Evolutionary conservation across 1,140 invertebrate species (phyloP).

Genomic region (Drosophila dunni): DNA sequence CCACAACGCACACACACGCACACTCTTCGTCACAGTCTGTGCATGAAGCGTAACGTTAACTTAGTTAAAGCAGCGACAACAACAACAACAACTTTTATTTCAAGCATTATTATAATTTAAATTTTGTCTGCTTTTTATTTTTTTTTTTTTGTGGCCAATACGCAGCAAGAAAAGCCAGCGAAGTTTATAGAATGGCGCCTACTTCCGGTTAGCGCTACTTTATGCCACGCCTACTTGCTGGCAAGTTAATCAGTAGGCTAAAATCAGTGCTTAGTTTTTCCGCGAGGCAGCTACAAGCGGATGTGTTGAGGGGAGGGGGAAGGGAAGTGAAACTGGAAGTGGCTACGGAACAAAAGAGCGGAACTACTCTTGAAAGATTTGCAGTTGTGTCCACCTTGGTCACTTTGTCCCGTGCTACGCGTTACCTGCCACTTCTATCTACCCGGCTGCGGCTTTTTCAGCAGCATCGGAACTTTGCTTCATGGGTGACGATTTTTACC

Average conservation of each 20-base stretch:
- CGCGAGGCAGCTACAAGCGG: conserved; percentile 56
- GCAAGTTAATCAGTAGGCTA: conserved; percentile 64
- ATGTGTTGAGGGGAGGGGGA: conserved; percentile 48
- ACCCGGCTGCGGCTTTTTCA: conserved; percentile 46
- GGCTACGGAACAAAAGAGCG: conserved; percentile 75
- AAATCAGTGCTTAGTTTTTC: conserved; percentile 43
- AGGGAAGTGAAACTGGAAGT: conserved; percentile 15
- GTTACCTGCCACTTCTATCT: neutral
- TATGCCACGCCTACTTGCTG: conserved; percentile 47
- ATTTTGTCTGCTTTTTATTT: conserved; percentile 7
- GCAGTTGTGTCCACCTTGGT: conserved; percentile 36
- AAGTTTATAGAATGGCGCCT: conserved; percentile 60
- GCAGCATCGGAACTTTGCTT: conserved; percentile 65
- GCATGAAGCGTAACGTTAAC: conserved; percentile 69
- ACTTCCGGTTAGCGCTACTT: conserved; percentile 35
- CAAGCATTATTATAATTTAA: conserved; percentile 48
- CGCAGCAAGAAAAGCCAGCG: conserved; percentile 58
- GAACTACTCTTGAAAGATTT: conserved; percentile 84
- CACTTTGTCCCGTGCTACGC: conserved; percentile 16
- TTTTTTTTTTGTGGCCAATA: conserved; percentile 51
- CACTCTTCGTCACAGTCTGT: conserved; percentile 39
- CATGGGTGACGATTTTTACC: conserved; percentile 56
- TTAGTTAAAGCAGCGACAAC: conserved; percentile 25
- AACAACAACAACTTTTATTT: conserved; percentile 14
- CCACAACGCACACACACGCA: conserved; percentile 34